These are phyloP conservation scores for Drosophila nannoptera DNA, from an alignment of 1,140 invertebrate species.

Conservation along the genomic window DNA sequence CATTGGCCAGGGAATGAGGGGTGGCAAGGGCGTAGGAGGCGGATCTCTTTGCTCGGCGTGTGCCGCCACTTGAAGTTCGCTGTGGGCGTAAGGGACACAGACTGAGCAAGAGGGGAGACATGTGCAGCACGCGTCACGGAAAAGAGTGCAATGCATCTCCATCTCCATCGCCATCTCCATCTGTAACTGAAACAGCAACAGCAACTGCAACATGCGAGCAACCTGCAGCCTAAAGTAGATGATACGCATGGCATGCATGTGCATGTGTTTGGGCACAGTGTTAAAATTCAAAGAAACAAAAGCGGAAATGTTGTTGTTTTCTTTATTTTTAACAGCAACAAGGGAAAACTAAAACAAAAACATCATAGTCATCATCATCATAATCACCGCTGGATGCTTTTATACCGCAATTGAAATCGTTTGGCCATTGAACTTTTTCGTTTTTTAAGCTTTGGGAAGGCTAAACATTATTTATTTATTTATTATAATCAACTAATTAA, in stretches of 20 bases:
- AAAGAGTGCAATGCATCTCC: conserved; percentile 31
- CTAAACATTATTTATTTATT: background rate
- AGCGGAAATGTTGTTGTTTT: conserved; percentile 75
- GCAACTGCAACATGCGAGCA: conserved; percentile 10
- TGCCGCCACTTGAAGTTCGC: conserved; percentile 58
- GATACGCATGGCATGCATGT: conserved; percentile 14
- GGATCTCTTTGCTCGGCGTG: conserved; percentile 44
- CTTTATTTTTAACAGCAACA: conserved; percentile 69
- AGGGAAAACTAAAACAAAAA: conserved; percentile 59
- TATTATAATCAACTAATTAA: background rate
- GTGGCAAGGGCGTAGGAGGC: background rate
- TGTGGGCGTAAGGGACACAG: conserved; percentile 17
- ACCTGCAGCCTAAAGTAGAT: conserved; percentile 13
- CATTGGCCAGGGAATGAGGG: background rate
- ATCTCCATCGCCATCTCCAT: too few relatives aligned
- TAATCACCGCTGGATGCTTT: conserved; percentile 19
- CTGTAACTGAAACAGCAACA: background rate
- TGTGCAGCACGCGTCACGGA: conserved; percentile 8
- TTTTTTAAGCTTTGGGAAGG: conserved; percentile 30
- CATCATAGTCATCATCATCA: conserved; percentile 31
- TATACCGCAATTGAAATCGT: conserved; percentile 52
- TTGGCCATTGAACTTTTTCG: conserved; percentile 66
- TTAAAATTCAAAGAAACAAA: conserved; percentile 76
- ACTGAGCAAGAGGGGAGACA: conserved; percentile 3
- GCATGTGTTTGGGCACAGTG: conserved; percentile 45